These are phyloP conservation scores for Calcarius lapponicus DNA, from an alignment of 2,797 vertebrate species.

Conservation along the genomic window DNA sequence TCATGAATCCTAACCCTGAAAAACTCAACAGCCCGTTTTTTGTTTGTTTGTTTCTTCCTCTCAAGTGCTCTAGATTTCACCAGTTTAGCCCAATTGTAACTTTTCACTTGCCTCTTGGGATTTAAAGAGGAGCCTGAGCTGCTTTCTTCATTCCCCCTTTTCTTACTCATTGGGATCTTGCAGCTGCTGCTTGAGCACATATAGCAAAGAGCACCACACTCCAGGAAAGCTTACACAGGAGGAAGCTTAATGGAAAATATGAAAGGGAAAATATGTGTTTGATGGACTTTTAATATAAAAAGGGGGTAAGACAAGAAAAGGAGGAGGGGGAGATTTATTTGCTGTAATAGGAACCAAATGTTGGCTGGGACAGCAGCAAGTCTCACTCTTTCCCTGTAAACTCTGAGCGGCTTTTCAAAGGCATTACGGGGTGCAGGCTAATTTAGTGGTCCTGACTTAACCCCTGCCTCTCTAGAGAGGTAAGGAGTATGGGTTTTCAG, in stretches of 20 bases:
- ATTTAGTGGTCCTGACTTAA: slow-evolving; percentile 55
- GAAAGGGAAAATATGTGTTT: slow-evolving; percentile 70
- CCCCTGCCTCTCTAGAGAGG: slow-evolving; percentile 43
- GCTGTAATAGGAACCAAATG: slow-evolving; percentile 88
- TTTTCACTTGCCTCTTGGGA: slow-evolving; percentile 10
- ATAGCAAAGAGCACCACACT: slow-evolving; percentile 42
- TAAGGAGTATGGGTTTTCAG: background rate
- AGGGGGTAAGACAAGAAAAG: slow-evolving; percentile 24
- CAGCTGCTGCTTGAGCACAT: slow-evolving; percentile 39
- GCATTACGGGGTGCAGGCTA: slow-evolving; percentile 13
- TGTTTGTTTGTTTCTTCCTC: slow-evolving; percentile 37
- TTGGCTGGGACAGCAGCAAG: slow-evolving; percentile 68
- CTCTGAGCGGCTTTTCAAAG: slow-evolving; percentile 62
- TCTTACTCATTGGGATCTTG: slow-evolving; percentile 20
- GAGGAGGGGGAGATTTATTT: slow-evolving; percentile 75
- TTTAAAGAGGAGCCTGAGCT: background rate
- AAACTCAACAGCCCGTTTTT: background rate
- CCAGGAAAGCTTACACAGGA: slow-evolving; percentile 22
- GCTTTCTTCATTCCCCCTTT: background rate
- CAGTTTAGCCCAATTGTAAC: background rate
- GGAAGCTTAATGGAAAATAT: slow-evolving; percentile 75
- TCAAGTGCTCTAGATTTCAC: slow-evolving; percentile 14
- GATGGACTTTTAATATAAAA: slow-evolving; percentile 76
- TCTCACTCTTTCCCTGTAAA: slow-evolving; percentile 75
- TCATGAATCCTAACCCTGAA: background rate